Percentiles rank a stretch among this genome's conserved stretches.
These are phyloP conservation scores for Chlorospingus semifuscus DNA, from an alignment of 2,797 vertebrate species.

Conservation along the genomic window DNA sequence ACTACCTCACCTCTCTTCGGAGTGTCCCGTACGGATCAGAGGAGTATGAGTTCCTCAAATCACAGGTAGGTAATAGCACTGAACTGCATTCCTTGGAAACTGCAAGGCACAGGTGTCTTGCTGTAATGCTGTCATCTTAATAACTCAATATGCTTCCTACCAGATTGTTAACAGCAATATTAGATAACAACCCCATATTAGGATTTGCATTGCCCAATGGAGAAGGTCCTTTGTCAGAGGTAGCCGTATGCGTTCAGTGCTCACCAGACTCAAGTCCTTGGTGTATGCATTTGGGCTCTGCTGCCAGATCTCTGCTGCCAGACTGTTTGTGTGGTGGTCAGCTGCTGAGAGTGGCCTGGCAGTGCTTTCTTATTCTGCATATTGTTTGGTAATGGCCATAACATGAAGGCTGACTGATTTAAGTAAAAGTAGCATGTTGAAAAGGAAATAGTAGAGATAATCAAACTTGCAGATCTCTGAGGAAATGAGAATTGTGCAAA, in stretches of 20 bases:
- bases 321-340: background rate
- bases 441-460: background rate
- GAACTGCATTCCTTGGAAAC: background rate
- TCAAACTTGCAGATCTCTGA: background rate
- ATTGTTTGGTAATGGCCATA: background rate
- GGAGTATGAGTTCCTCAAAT: slow-evolving; percentile 86
- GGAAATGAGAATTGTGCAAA: background rate
- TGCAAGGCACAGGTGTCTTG: background rate
- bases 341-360: background rate
- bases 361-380: background rate
- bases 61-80: slow-evolving; percentile 80
- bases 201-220: background rate
- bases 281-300: background rate
- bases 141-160: background rate
- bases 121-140: background rate
- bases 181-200: background rate
- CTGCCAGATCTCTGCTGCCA: background rate
- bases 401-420: background rate
- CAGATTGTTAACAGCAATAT: background rate
- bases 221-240: background rate
- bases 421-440: background rate
- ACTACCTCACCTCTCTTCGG: slow-evolving; percentile 89
- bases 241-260: background rate
- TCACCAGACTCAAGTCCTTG: background rate
- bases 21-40: slow-evolving; percentile 81